A percentile compares a stretch with the other conserved stretches of the same genome.
These are phyloP conservation scores for Megamerina dolium DNA, from an alignment of 2,888 invertebrate genomes.

Conservation along the genomic window DNA sequence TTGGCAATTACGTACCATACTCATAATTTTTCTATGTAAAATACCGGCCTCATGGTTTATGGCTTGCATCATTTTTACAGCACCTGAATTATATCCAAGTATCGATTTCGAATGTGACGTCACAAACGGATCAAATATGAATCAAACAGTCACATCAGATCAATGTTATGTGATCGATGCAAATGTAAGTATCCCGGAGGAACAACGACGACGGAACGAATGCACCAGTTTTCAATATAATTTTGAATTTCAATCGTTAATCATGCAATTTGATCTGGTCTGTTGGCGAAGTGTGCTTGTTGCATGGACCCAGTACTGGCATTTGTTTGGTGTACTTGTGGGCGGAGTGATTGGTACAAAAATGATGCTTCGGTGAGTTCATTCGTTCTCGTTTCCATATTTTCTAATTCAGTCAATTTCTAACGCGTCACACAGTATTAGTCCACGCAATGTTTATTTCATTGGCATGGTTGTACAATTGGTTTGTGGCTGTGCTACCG, in stretches of 20 bases:
- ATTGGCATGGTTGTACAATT: conserved; percentile 48
- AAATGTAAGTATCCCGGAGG: conserved; percentile 14
- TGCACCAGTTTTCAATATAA: conserved; percentile 37
- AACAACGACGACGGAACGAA: conserved; percentile 15
- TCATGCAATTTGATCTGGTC: conserved; percentile 49
- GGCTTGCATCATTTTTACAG: conserved; percentile 51
- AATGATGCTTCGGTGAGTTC: conserved; percentile 40
- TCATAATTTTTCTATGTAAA: conserved; percentile 50
- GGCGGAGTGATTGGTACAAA: conserved; percentile 48
- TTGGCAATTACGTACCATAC: conserved; percentile 48
- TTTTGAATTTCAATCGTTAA: conserved; percentile 40
- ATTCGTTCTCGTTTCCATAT: neutral
- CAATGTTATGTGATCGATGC: conserved; percentile 35
- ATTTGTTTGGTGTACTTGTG: conserved; percentile 49
- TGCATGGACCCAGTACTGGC: conserved; percentile 51
- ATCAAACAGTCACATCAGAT: conserved; percentile 28
- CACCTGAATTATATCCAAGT: conserved; percentile 43
- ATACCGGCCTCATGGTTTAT: conserved; percentile 52
- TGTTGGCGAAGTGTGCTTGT: conserved; percentile 48
- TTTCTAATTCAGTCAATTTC: neutral
- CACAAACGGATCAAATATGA: conserved; percentile 18
- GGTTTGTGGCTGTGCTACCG: conserved; percentile 46
- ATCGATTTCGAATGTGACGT: conserved; percentile 37
- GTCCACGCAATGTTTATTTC: conserved; percentile 46
- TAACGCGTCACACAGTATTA: conserved; percentile 31